Base-by-base conservation (phyloP, 2,888 invertebrate species). In the Ischnus inquisitorius region DNA sequence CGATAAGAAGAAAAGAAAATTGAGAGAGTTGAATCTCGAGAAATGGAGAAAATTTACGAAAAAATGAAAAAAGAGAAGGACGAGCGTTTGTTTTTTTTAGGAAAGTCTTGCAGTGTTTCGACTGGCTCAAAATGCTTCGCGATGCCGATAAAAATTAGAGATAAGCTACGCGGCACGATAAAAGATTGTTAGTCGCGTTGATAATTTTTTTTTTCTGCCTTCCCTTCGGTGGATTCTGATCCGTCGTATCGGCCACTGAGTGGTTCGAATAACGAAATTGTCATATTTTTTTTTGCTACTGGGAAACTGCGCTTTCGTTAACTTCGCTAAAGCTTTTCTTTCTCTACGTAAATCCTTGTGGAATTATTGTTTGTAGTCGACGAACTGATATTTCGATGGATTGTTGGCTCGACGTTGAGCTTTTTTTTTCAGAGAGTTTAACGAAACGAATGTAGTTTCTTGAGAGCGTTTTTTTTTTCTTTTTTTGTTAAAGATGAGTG, bases 71-170 rank as follows among this genome's bases (percentile, higher is more conserved):
- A 41, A 34, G 2, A 8, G 19, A 10, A 43, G 28, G 25, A 62
- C 43, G 25, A 78, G 41, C 25, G 48, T 46, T 72, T 88, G 88
- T 77, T 77, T 89, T 77, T 89, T 89, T 84, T 87, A 87, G 83
- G 87, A 89, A 79, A 51, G 84, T 81, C 82, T 84, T 72, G 78
- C 86, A 86, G 87, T 89, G 86, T 88, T 90, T 90, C 86, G 89
- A 88, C 89, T 89, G 90, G 89, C 80, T 90, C 83, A 87, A 89
- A 89, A 88, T 85, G 80, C 85, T 87, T 87, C 85, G 89, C 72
- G 88, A 86, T 82, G 83, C 69, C 77, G 81, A 78, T 87, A 86
- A 65, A 64, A 71, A 67, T 75, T 75, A 79, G 64, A 54, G 54
- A 79, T 62, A 75, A 68, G 68, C 46, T 12, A 48, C 39, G 71